These are phyloP conservation scores for Oryzias melastigma DNA, from an alignment of 2,113 vertebrate genomes.

Conservation along the genomic window DNA sequence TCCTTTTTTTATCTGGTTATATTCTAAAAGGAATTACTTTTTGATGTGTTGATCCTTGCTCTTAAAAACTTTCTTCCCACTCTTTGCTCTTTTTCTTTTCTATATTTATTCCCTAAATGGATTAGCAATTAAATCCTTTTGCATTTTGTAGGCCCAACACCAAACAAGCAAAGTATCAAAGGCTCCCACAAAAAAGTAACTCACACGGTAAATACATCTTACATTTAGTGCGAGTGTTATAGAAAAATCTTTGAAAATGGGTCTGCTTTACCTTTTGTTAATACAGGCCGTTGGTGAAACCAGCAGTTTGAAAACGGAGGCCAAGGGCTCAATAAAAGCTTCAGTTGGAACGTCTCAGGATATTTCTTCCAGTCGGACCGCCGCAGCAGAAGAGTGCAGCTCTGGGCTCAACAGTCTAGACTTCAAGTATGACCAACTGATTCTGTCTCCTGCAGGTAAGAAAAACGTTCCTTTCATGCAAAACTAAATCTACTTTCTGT, in stretches of 20 bases:
- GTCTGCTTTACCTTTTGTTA: no score
- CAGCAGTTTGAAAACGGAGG: background rate
- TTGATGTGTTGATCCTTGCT: no score
- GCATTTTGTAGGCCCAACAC: constrained; percentile 43
- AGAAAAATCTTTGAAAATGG: no score
- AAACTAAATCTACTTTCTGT: no score
- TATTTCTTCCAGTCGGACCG: constrained; percentile 2
- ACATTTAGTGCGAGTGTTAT: background rate
- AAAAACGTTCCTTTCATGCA: background rate
- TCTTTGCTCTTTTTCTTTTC: no score
- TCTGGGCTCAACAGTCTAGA: background rate
- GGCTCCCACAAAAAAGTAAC: constrained; percentile 17
- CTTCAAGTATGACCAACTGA: constrained; percentile 11
- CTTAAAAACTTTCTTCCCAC: no score
- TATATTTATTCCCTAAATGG: no score
- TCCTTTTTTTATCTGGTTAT: no score
- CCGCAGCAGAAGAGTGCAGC: background rate
- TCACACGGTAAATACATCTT: constrained; percentile 36
- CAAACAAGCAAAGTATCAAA: constrained; percentile 33
- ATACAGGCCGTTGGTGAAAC: no score
- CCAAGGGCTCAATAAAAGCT: constrained; percentile 20
- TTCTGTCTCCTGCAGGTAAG: constrained; percentile 56
- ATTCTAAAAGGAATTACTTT: no score
- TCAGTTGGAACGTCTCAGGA: background rate
- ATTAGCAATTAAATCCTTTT: background rate